phyloP scores from a whole-genome alignment of 2,888 invertebrate species.

The Abscondita cerata region DNA sequence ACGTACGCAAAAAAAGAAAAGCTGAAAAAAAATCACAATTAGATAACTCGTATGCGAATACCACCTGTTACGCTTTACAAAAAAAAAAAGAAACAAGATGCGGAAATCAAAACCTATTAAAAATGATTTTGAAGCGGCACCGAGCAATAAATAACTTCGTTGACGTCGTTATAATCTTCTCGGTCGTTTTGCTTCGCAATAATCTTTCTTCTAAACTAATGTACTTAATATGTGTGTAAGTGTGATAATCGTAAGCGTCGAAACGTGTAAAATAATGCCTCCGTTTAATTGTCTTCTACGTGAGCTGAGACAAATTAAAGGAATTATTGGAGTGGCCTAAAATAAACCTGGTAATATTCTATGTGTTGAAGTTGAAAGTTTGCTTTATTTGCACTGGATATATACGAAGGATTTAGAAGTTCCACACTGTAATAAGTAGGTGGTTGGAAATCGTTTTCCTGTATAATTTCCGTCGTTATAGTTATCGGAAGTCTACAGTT shows the following conservation, averaged over 20 bases:
- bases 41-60: too few species aligned
- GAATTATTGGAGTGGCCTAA: constrained; percentile 21
- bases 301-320: constrained; percentile 20
- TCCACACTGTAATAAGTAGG: constrained; percentile 15
- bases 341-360: constrained; percentile 12
- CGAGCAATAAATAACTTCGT: not conserved
- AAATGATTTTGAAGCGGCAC: too few species aligned
- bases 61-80: too few species aligned
- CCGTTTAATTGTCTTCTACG: constrained; percentile 10
- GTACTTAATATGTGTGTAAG: constrained; percentile 2
- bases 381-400: constrained; percentile 13
- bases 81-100: too few species aligned
- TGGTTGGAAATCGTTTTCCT: constrained; percentile 21
- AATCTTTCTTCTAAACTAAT: not conserved
- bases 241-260: constrained; percentile 2
- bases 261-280: constrained; percentile 12
- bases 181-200: too few species aligned
- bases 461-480: constrained; percentile 20
- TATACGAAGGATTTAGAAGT: constrained; percentile 15
- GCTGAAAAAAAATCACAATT: too few species aligned
- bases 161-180: not conserved
- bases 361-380: constrained; percentile 12
- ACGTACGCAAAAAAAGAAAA: too few species aligned
- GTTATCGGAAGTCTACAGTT: constrained; percentile 17
- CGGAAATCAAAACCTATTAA: too few species aligned